Evolutionary conservation across 2,113 vertebrate species (phyloP), one percentile per base, ranked within the genome.

Genomic region (Sterna hirundo): DNA sequence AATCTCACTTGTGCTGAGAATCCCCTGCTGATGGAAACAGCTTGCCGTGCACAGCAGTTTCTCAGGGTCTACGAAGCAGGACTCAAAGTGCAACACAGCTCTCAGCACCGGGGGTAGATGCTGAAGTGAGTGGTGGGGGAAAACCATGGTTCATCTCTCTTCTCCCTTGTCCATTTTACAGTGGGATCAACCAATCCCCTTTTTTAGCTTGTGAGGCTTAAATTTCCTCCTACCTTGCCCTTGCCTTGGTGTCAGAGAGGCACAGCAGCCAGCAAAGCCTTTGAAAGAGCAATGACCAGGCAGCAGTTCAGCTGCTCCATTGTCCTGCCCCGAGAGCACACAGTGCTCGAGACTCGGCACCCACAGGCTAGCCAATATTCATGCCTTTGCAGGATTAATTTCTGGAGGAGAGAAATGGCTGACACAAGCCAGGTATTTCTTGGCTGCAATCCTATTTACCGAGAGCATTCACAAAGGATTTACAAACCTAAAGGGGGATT

Each of bases 401-500:
- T 75, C 76, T 68, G 64, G 55, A 86, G 92, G 14, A 74, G 52
- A 77, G 90, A 46, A 95, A 92, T 68, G 90, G 86, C 68, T 92
- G 85, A 71, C 83, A 94, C 46, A 40, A 94, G 71, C 71, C 90
- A 96, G 92, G 93, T 94, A 88, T 83, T 96, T 83, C 90, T 90
- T 90, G 88, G 83, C 64, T 2, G 47, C 88, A 94, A 93, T 95
- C 93, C 92, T 93, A 83, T 95, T 97, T 94, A 94, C 75, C 0
- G 0, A 77, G 78, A 93, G 87, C 78, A 23, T 93, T 96, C 90
- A 69, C 78, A 62, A 83, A 94, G 85, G 93, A 93, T 96, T 97
- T 96, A 93, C 66, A 93, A 95, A 91, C 75, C 82, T 93, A 83
- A 94, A 83, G 72, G 82, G 78, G 85, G 94, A 96, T 96, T 97